Evolutionary conservation across 2,797 vertebrate species (phyloP).

Genomic region (Danio kyathit): DNA sequence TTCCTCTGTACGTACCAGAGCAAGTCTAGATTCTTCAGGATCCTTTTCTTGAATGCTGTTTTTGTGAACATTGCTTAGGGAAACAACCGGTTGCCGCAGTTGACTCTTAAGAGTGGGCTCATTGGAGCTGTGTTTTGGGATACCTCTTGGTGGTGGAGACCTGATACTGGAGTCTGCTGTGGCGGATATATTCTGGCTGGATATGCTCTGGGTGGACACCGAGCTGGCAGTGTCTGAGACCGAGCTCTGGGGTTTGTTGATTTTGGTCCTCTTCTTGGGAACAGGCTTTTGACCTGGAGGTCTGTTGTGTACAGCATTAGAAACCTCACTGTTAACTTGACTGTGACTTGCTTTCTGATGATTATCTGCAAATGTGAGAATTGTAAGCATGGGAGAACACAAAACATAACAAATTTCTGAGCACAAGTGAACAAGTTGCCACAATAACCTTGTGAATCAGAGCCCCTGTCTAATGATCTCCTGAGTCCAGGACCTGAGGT

Average conservation of each 20-base stretch:
- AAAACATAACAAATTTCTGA: not conserved
- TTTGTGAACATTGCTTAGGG: slow-evolving; percentile 57
- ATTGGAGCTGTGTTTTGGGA: slow-evolving; percentile 84
- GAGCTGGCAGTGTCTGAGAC: slow-evolving; percentile 66
- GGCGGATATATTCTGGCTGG: slow-evolving; percentile 71
- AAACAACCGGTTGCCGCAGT: slow-evolving; percentile 9
- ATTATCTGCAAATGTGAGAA: slow-evolving; percentile 59
- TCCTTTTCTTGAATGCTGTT: slow-evolving; percentile 75
- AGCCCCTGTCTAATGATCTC: slow-evolving; percentile 65
- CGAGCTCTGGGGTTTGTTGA: slow-evolving; percentile 71
- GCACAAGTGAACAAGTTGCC: not conserved
- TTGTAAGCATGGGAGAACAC: slow-evolving; percentile 11
- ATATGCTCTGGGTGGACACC: slow-evolving; percentile 58
- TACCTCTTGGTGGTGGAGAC: slow-evolving; percentile 73
- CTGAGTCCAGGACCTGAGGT: slow-evolving; percentile 32
- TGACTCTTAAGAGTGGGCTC: slow-evolving; percentile 72
- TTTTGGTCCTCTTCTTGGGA: slow-evolving; percentile 89
- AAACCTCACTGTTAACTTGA: slow-evolving; percentile 66
- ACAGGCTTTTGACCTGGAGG: slow-evolving; percentile 78
- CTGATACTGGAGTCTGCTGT: slow-evolving; percentile 58
- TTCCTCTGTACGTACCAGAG: slow-evolving; percentile 63
- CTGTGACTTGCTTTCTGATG: slow-evolving; percentile 62
- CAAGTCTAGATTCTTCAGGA: slow-evolving; percentile 58
- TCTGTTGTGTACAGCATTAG: slow-evolving; percentile 67
- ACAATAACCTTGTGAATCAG: slow-evolving; percentile 16